Conservation (phyloP, 2,888 invertebrate species). For the Scaeva pyrastri region DNA sequence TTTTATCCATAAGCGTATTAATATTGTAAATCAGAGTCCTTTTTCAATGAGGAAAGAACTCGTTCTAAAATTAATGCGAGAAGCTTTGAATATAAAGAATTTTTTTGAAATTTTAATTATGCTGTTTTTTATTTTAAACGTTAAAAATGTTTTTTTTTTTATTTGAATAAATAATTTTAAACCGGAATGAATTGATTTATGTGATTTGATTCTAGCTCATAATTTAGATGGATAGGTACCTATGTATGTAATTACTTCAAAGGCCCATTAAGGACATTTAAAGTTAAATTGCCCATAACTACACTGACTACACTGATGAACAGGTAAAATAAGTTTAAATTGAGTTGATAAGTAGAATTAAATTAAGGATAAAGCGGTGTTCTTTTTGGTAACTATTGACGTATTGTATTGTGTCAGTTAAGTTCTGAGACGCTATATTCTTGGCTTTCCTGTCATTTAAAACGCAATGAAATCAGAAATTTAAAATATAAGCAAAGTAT, state of each 20-base stretch:
- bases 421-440: too few species aligned
- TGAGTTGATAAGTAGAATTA: too few species aligned
- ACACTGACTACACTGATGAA: too few species aligned
- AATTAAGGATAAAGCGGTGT: too few species aligned
- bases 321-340: too few species aligned
- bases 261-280: background rate
- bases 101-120: background rate
- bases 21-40: constrained; percentile 29
- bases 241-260: background rate
- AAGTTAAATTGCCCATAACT: background rate
- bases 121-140: background rate
- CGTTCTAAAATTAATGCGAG: background rate
- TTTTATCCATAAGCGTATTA: constrained; percentile 28
- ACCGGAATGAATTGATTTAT: background rate
- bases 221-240: background rate
- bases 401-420: too few species aligned
- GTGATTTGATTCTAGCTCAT: background rate
- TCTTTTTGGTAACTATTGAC: too few species aligned
- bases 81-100: background rate
- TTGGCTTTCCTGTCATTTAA: too few species aligned
- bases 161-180: constrained; percentile 6
- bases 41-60: background rate
- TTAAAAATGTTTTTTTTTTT: background rate
- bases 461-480: too few species aligned
- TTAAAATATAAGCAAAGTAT: too few species aligned